These are phyloP conservation scores for Noctua janthina DNA, from an alignment of 2,888 invertebrate genomes.

Conservation along the genomic window DNA sequence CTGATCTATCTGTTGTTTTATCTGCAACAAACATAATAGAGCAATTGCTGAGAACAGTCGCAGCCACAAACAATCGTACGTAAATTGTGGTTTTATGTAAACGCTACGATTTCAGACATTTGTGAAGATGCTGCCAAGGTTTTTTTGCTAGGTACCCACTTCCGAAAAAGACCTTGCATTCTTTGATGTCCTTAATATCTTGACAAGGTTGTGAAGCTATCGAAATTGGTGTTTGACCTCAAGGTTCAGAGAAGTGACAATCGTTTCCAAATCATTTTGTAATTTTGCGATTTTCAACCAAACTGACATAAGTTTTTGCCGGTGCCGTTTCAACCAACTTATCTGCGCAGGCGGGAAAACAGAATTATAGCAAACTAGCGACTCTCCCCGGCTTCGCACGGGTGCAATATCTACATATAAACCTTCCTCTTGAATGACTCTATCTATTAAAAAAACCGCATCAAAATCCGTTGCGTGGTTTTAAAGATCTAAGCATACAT, in stretches of 20 bases:
- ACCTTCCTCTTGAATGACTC: too few relatives aligned
- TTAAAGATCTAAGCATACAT: too few relatives aligned
- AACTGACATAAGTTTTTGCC: background rate
- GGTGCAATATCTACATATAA: too few relatives aligned
- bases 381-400: too few relatives aligned
- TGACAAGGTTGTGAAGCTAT: slow-evolving; percentile 11
- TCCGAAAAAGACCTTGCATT: slow-evolving; percentile 18
- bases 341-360: background rate
- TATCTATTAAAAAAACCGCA: too few relatives aligned
- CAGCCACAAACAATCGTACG: slow-evolving; percentile 39
- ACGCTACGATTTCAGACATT: slow-evolving; percentile 45
- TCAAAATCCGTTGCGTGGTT: too few relatives aligned
- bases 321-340: background rate
- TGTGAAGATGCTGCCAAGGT: slow-evolving; percentile 50
- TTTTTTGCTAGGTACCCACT: slow-evolving; percentile 12
- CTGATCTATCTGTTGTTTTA: slow-evolving; percentile 25
- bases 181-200: slow-evolving; percentile 13
- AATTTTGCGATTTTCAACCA: background rate
- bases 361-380: too few relatives aligned
- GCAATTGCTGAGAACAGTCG: slow-evolving; percentile 35
- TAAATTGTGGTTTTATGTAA: slow-evolving; percentile 58
- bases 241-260: background rate
- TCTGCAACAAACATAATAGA: slow-evolving; percentile 25
- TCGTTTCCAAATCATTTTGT: background rate
- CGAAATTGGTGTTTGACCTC: background rate